Evolutionary conservation across 2,888 invertebrate genomes (phyloP).

Genomic region (Carpatolechia fugitivella): DNA sequence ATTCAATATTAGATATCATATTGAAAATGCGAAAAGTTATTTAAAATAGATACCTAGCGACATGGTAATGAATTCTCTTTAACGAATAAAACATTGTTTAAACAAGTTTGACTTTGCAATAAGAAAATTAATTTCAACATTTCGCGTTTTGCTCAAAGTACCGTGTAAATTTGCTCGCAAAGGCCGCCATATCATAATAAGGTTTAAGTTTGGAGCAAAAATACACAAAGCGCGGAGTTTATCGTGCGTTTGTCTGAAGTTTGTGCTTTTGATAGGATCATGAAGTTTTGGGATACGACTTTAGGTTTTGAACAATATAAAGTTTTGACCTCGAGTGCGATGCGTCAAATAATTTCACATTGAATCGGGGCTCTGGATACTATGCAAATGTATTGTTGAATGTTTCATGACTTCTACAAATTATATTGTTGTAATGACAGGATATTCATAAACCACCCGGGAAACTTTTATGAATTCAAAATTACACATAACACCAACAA

Average conservation of each 20-base stretch:
- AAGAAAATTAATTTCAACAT: neutral
- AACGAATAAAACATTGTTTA: no score
- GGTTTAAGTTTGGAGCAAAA: constrained; percentile 8
- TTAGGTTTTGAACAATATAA: neutral
- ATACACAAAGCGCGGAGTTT: constrained; percentile 15
- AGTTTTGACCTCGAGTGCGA: constrained; percentile 4
- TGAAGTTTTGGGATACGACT: constrained; percentile 5
- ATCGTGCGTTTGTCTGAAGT: constrained; percentile 10
- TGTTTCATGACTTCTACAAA: no score
- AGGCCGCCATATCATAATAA: neutral
- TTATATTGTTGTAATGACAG: no score
- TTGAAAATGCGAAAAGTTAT: no score
- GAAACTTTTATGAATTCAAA: no score
- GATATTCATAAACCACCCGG: no score
- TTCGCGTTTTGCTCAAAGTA: neutral
- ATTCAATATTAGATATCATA: no score
- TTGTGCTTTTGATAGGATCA: constrained; percentile 17
- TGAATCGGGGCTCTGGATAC: no score
- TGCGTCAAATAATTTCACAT: neutral
- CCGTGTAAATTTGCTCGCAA: neutral
- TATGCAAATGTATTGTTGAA: neutral
- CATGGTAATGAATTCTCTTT: no score
- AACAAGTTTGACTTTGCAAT: neutral
- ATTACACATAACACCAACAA: no score
- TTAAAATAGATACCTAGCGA: no score